Conservation (phyloP, 2,888 invertebrate genomes). For the Acanthococcus lagerstroemiae region DNA sequence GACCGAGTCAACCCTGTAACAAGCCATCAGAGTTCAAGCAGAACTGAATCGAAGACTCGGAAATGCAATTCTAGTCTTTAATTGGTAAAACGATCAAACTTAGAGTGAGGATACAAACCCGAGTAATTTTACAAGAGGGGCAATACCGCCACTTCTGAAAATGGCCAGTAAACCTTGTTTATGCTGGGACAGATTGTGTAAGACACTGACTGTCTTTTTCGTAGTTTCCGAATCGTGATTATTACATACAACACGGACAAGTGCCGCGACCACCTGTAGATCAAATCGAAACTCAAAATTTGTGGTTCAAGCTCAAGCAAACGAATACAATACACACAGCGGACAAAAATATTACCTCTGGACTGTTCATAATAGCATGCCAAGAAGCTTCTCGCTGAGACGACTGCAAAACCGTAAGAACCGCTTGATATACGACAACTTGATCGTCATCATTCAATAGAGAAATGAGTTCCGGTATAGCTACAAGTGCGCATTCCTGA, state of each 20-base stretch:
- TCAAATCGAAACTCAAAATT: background rate
- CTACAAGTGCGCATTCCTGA: constrained; percentile 80
- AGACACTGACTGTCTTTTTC: constrained; percentile 90
- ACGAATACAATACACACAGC: background rate
- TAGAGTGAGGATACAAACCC: constrained; percentile 43
- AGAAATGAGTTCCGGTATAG: constrained; percentile 95
- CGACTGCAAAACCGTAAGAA: constrained; percentile 98
- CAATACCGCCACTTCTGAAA: constrained; percentile 97
- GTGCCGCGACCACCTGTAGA: constrained; percentile 71
- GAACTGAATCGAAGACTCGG: background rate
- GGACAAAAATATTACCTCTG: constrained; percentile 54
- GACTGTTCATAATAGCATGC: constrained; percentile 93
- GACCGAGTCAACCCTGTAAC: constrained; percentile 93
- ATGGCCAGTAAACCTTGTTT: constrained; percentile 93
- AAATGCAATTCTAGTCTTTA: too few relatives aligned
- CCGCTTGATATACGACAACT: constrained; percentile 94
- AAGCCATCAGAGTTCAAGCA: constrained; percentile 36
- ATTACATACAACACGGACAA: constrained; percentile 89
- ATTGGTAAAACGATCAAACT: background rate
- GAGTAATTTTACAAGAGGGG: constrained; percentile 89
- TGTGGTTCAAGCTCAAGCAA: background rate
- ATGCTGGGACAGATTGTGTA: constrained; percentile 97
- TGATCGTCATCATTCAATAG: constrained; percentile 90
- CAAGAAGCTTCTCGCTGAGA: constrained; percentile 96
- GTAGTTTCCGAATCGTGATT: constrained; percentile 94